These are phyloP conservation scores for Gadus chalcogrammus DNA, from an alignment of 2,113 vertebrate genomes.

Conservation along the genomic window DNA sequence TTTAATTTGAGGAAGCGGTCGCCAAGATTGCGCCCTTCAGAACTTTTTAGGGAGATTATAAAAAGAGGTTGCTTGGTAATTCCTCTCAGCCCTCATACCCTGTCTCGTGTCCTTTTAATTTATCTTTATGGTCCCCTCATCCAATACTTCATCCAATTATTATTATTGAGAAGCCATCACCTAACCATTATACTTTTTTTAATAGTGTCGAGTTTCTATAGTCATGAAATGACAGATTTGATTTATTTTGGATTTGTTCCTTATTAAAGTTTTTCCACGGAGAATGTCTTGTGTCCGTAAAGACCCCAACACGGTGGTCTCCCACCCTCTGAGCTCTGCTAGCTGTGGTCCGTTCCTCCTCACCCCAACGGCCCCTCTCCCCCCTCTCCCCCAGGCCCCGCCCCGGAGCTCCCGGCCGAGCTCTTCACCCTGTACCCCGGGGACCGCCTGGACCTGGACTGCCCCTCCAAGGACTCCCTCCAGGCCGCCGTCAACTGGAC, in stretches of 20 bases:
- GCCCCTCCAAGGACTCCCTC: slow-evolving; percentile 77
- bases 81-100: background rate
- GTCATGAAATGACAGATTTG: no score
- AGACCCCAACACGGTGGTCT: background rate
- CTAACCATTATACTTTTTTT: no score
- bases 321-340: background rate
- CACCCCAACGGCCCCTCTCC: no score
- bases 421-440: slow-evolving; percentile 80
- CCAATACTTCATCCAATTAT: no score
- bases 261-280: no score
- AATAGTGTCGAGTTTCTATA: no score
- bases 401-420: slow-evolving; percentile 77
- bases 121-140: no score
- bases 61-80: slow-evolving; percentile 21
- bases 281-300: no score
- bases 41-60: background rate
- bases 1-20: slow-evolving; percentile 57
- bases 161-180: no score
- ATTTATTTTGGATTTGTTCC: no score
- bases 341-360: slow-evolving; percentile 2
- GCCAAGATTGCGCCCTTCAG: background rate
- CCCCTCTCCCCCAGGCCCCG: slow-evolving; percentile 64
- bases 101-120: background rate
- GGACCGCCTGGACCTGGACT: slow-evolving; percentile 83
- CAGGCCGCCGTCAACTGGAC: slow-evolving; percentile 91